Percentiles rank a stretch among this genome's conserved stretches.
Evolutionary conservation across 1,140 invertebrate genomes (phyloP).

Genomic region (Brachionus plicatilis): DNA sequence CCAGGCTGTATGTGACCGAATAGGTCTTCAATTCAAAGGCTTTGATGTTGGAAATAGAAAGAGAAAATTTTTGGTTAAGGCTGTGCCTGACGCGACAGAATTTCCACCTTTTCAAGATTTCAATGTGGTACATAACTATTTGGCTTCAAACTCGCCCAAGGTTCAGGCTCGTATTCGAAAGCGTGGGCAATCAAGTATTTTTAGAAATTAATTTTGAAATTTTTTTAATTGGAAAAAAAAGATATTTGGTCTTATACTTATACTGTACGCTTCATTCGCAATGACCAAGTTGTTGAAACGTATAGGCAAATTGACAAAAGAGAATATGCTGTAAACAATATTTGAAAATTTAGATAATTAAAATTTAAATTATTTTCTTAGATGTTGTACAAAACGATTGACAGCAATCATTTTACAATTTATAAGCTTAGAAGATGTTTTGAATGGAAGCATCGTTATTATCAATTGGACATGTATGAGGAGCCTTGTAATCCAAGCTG

Average conservation of each 20-base stretch:
- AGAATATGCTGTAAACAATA: constrained; percentile 13
- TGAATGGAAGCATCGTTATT: constrained; percentile 14
- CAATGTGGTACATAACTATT: constrained; percentile 29
- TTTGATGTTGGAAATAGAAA: constrained; percentile 16
- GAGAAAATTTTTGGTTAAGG: constrained; percentile 5
- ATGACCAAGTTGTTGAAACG: constrained; percentile 17
- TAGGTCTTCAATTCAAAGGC: neutral
- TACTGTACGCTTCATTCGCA: neutral
- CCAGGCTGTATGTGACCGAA: neutral
- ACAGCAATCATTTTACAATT: constrained; percentile 13
- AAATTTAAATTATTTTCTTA: constrained; percentile 13
- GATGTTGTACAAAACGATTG: neutral
- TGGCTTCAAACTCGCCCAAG: neutral
- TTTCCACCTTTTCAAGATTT: constrained; percentile 20
- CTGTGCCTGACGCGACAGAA: neutral
- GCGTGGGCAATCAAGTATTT: neutral
- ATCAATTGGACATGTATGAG: constrained; percentile 24
- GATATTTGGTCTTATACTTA: constrained; percentile 29
- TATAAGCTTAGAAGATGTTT: constrained; percentile 28
- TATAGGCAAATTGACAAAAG: constrained; percentile 2
- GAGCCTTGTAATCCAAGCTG: constrained; percentile 16
- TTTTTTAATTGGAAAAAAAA: neutral
- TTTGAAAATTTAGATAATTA: neutral
- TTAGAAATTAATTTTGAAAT: neutral
- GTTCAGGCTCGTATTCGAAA: constrained; percentile 24